Evolutionary conservation across 2,113 vertebrate species (phyloP).

Genomic region (Catharus minimus): DNA sequence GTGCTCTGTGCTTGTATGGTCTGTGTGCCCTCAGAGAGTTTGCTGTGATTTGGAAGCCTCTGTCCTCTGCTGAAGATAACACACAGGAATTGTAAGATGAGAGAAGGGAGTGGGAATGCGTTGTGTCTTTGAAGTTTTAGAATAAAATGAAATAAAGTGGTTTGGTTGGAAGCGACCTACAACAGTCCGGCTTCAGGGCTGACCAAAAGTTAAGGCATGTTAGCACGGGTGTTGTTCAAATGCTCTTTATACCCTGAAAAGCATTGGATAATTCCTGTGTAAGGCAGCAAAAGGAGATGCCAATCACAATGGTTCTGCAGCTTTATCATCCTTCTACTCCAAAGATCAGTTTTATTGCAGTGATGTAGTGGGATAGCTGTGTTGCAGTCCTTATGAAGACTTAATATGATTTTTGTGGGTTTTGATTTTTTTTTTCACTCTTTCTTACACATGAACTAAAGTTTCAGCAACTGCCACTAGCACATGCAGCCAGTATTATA

Average conservation of each 20-base stretch:
- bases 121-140: neutral
- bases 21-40: neutral
- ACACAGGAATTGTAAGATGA: neutral
- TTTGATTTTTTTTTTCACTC: neutral
- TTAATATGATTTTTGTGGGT: accelerated
- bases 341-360: neutral
- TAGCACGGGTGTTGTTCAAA: neutral
- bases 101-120: neutral
- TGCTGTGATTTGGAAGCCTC: neutral
- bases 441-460: neutral
- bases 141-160: neutral
- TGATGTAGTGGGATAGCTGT: neutral
- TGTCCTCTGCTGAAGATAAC: neutral
- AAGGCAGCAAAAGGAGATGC: neutral
- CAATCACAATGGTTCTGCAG: neutral
- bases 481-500: neutral
- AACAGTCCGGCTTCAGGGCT: neutral
- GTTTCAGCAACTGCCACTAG: neutral
- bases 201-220: neutral
- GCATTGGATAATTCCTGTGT: too few relatives aligned
- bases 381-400: neutral
- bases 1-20: neutral
- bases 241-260: neutral
- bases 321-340: neutral
- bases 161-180: neutral